Percentiles rank a stretch among this genome's conserved stretches.
These are phyloP conservation scores for Euphysa ruthae DNA, from an alignment of 30 jellyfish, hydroid and myxozoan genomes.

Conservation along the genomic window DNA sequence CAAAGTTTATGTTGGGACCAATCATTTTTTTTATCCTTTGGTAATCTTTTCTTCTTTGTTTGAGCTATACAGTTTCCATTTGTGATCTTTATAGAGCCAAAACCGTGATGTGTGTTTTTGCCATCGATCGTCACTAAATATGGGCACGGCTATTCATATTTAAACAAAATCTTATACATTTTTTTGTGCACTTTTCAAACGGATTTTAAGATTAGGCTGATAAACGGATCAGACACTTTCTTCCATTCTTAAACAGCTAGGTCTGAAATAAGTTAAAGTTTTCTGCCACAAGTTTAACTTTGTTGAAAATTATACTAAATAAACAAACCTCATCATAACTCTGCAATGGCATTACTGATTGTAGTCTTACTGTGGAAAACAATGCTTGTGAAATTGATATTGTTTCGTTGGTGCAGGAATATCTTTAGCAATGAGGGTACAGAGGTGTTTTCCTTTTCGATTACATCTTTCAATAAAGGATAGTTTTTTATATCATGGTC, in stretches of 20 bases:
- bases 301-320: not conserved
- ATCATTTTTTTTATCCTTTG: not conserved
- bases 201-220: no score
- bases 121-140: not conserved
- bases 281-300: not conserved
- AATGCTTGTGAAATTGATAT: not conserved
- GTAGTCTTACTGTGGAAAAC: not conserved
- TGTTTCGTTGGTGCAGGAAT: not conserved
- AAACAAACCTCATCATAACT: not conserved
- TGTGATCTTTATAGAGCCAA: not conserved
- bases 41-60: not conserved
- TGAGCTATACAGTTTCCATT: not conserved
- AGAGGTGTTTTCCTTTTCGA: not conserved
- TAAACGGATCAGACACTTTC: no score
- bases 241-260: not conserved
- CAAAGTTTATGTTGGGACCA: no score
- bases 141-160: not conserved
- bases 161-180: no score
- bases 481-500: not conserved
- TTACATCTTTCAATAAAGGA: not conserved
- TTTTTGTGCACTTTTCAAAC: no score
- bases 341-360: not conserved
- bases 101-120: not conserved
- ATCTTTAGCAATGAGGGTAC: not conserved
- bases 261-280: not conserved